Percentiles rank a stretch among this genome's conserved stretches.
Evolutionary conservation across 2,888 invertebrate genomes (phyloP).

Genomic region (Hemistola chrysoprasaria): DNA sequence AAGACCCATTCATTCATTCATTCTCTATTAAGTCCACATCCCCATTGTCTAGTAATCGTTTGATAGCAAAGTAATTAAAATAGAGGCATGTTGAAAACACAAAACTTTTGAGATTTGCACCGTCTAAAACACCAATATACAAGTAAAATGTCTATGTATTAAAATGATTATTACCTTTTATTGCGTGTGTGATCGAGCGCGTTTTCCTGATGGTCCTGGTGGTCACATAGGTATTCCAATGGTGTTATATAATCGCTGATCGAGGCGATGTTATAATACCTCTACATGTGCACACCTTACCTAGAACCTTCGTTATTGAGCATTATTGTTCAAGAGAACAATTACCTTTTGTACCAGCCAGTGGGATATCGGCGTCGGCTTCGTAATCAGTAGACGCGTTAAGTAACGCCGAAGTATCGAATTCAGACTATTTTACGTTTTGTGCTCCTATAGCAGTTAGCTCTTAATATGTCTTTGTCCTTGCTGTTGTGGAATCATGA

Average conservation of each 20-base stretch:
- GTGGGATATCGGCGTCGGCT: conserved; percentile 62
- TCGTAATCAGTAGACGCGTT: conserved; percentile 71
- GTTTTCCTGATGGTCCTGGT: no score
- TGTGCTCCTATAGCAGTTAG: conserved; percentile 27
- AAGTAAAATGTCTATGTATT: no score
- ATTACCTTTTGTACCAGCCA: conserved; percentile 77
- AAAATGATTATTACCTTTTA: no score
- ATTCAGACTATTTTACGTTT: conserved; percentile 60
- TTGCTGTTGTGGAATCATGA: conserved; percentile 12
- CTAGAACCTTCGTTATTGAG: conserved; percentile 73
- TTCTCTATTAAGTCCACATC: no score
- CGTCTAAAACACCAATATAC: no score
- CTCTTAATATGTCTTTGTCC: conserved; percentile 66
- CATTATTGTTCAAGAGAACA: conserved; percentile 79
- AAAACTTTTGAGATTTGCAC: no score
- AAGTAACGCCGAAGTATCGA: conserved; percentile 64
- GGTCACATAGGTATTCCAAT: conserved; percentile 4
- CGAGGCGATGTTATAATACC: conserved; percentile 45
- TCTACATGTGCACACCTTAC: conserved; percentile 60
- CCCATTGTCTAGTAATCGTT: no score
- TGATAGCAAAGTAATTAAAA: no score
- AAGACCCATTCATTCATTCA: no score
- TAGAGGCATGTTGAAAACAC: no score
- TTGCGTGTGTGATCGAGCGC: no score
- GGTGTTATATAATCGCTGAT: conserved; percentile 30